These are phyloP conservation scores for Thamnaconus septentrionalis DNA, from an alignment of 2,113 vertebrate species.

Conservation along the genomic window DNA sequence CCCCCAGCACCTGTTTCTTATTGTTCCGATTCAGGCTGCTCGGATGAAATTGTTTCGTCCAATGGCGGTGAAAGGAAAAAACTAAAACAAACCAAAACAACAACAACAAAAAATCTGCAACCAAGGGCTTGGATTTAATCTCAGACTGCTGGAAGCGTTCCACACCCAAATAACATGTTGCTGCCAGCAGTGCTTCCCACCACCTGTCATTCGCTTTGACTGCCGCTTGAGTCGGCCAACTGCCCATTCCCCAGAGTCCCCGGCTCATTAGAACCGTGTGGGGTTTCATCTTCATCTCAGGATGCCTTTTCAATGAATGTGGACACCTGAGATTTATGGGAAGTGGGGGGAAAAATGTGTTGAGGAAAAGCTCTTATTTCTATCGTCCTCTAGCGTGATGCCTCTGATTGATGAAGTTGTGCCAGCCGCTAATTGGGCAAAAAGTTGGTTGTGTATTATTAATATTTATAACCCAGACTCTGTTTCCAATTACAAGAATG, in stretches of 20 bases:
- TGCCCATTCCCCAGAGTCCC: conserved; percentile 31
- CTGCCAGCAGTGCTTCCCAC: conserved; percentile 50
- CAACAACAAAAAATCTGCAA: conserved; percentile 12
- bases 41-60: conserved; percentile 48
- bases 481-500: not conserved
- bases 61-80: conserved; percentile 1
- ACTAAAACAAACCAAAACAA: too few species aligned
- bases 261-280: conserved; percentile 16
- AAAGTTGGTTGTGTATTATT: too few species aligned
- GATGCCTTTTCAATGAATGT: conserved; percentile 14
- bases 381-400: too few species aligned
- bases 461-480: too few species aligned
- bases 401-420: too few species aligned
- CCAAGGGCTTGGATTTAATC: conserved; percentile 58
- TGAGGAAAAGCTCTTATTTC: too few species aligned
- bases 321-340: conserved; percentile 2
- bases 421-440: too few species aligned
- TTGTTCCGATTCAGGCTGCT: conserved; percentile 14
- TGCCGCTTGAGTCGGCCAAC: conserved; percentile 52
- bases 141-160: conserved; percentile 42
- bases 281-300: conserved; percentile 10
- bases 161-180: conserved; percentile 52
- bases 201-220: conserved; percentile 61
- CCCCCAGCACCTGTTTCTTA: conserved; percentile 36
- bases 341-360: not conserved